Evolutionary conservation across 1,140 invertebrate genomes (phyloP).

Genomic region (Orussus abietinus): DNA sequence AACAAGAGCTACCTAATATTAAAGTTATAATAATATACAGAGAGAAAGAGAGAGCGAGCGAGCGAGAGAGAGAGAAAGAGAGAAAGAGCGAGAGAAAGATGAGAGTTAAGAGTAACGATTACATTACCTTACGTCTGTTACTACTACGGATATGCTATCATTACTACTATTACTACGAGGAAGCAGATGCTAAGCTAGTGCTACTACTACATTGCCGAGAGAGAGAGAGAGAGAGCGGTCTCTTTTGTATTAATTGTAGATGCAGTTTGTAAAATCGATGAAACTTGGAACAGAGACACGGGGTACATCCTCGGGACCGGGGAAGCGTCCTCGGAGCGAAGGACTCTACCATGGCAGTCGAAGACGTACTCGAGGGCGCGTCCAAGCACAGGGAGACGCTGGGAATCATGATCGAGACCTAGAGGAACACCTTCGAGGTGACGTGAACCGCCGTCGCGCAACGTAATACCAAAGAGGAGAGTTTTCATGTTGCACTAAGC

Average conservation of each 20-base stretch:
- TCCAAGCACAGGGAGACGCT: too few relatives aligned
- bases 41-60: conserved; percentile 20
- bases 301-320: not conserved
- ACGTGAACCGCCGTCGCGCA: not conserved
- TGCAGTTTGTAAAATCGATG: not conserved
- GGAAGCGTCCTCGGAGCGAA: not conserved
- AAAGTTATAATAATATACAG: conserved; percentile 49
- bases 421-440: conserved; percentile 1
- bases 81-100: conserved; percentile 12
- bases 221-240: not conserved
- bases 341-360: not conserved
- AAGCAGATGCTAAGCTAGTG: too few relatives aligned
- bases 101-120: too few relatives aligned
- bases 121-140: too few relatives aligned
- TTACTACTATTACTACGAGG: not conserved
- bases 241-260: not conserved
- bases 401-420: too few relatives aligned
- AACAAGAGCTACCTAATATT: conserved; percentile 46
- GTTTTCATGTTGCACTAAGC: not conserved
- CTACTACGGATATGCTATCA: not conserved
- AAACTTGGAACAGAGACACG: not conserved
- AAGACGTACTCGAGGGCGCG: not conserved
- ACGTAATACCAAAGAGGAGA: conserved; percentile 9
- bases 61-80: conserved; percentile 1
- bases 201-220: too few relatives aligned